A percentile compares a stretch with the other conserved stretches of the same genome.
These are phyloP conservation scores for Morelia viridis DNA, from an alignment of 2,797 vertebrate genomes.

Conservation along the genomic window DNA sequence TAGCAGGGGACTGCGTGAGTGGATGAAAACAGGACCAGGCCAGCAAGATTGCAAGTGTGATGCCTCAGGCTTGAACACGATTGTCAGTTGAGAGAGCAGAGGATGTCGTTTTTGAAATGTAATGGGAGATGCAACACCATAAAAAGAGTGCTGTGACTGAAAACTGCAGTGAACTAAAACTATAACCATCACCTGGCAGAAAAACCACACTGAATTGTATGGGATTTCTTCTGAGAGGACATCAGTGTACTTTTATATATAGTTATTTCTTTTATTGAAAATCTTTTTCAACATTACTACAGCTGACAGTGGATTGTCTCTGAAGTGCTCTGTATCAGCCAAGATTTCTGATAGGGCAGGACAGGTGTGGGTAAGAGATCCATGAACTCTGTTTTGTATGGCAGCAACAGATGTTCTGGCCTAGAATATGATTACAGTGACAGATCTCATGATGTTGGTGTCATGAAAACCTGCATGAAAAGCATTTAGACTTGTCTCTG, in stretches of 20 bases:
- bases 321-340: slow-evolving; percentile 15
- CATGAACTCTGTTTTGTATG: background rate
- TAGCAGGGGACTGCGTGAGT: background rate
- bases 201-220: background rate
- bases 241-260: background rate
- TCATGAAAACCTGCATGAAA: slow-evolving; percentile 20
- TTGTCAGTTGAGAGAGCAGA: background rate
- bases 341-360: background rate
- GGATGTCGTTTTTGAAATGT: background rate
- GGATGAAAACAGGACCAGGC: background rate
- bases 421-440: background rate
- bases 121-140: background rate
- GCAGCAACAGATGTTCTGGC: slow-evolving; percentile 5
- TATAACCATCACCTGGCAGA: background rate
- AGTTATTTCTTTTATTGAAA: background rate
- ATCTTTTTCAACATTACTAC: background rate
- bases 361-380: slow-evolving; percentile 11
- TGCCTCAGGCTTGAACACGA: background rate
- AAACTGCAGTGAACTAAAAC: background rate
- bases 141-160: background rate
- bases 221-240: background rate
- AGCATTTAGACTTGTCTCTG: background rate
- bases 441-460: background rate
- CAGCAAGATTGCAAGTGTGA: background rate
- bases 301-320: background rate